Percentiles rank a stretch among this genome's conserved stretches.
Conservation (phyloP, 2,888 invertebrate species). For the Spisula subtruncata region DNA sequence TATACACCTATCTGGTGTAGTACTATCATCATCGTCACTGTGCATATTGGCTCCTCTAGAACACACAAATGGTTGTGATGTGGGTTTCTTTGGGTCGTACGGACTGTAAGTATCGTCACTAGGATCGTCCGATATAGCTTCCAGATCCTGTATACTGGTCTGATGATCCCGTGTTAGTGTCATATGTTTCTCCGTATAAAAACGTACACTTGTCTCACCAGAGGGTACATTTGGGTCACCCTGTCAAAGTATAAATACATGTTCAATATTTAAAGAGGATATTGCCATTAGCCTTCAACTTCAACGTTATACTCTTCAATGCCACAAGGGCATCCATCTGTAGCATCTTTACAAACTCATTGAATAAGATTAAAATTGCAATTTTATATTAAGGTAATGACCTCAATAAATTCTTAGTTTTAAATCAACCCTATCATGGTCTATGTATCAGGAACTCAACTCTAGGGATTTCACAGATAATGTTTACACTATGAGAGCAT, state of each 20-base stretch:
- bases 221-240: conserved; percentile 87
- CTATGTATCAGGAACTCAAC: too few species aligned
- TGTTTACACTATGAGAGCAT: too few species aligned
- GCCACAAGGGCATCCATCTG: too few species aligned
- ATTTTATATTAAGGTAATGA: too few species aligned
- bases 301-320: too few species aligned
- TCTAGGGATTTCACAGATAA: too few species aligned
- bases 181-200: conserved; percentile 82
- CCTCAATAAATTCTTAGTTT: too few species aligned
- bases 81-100: conserved; percentile 31
- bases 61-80: conserved; percentile 79
- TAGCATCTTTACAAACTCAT: too few species aligned
- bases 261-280: too few species aligned
- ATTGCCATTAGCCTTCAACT: too few species aligned
- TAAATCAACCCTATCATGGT: too few species aligned
- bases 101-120: neutral
- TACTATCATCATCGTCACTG: conserved; percentile 12
- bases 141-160: conserved; percentile 56
- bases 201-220: conserved; percentile 82
- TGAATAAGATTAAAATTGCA: too few species aligned
- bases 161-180: conserved; percentile 81
- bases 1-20: conserved; percentile 24
- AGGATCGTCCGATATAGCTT: neutral
- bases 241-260: conserved; percentile 65
- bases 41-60: conserved; percentile 13